Evolutionary conservation across 2,888 invertebrate species (phyloP).

Genomic region (Lutraria lutraria): DNA sequence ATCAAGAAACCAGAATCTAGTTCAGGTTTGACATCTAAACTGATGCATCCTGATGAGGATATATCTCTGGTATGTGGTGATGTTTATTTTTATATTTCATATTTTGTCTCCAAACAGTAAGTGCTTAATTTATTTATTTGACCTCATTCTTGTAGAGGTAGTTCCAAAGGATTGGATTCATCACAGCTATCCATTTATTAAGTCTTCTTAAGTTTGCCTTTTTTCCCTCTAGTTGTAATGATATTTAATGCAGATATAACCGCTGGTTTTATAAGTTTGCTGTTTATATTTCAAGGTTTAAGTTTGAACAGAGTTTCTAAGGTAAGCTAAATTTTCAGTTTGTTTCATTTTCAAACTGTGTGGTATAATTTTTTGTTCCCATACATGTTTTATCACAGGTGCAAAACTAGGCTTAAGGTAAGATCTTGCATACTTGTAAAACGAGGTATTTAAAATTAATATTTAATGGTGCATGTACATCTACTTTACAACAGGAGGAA

Average conservation of each 20-base stretch:
- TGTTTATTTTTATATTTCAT: conserved; percentile 11
- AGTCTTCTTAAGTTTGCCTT: neutral
- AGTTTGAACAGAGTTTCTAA: neutral
- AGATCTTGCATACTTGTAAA: conserved; percentile 12
- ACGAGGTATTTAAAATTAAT: neutral
- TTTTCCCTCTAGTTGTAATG: neutral
- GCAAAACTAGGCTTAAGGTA: neutral
- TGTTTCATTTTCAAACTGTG: conserved; percentile 4
- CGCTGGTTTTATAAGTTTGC: neutral
- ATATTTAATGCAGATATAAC: neutral
- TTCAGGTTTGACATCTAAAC: conserved; percentile 85
- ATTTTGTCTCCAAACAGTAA: conserved; percentile 9
- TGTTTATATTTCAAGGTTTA: conserved; percentile 27
- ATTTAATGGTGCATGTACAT: conserved; percentile 32
- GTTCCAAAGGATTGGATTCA: neutral
- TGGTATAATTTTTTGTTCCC: neutral
- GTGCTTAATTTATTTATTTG: conserved; percentile 3
- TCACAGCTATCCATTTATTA: neutral
- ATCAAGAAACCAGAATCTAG: conserved; percentile 86
- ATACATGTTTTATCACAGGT: conserved; percentile 20
- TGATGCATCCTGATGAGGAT: conserved; percentile 86
- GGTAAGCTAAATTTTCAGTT: conserved; percentile 27
- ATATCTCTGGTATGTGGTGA: conserved; percentile 84
- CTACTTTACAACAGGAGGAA: conserved; percentile 75
- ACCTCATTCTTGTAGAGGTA: neutral